These are phyloP conservation scores for Aphelenchoides fujianensis DNA, from an alignment of 1,140 invertebrate genomes.

Conservation along the genomic window DNA sequence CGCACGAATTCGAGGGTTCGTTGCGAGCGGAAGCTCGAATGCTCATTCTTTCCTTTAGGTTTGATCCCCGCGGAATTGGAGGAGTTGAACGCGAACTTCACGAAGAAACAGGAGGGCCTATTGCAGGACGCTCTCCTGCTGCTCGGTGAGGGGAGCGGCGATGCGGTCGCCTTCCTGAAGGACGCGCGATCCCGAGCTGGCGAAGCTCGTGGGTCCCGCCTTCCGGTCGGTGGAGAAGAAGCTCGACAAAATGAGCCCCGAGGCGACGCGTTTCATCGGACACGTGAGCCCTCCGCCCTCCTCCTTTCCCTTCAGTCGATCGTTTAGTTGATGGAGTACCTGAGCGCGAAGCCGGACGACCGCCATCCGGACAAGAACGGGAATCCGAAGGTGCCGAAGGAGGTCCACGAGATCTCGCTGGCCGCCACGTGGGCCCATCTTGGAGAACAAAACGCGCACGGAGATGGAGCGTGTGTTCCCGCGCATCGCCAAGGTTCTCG, in stretches of 20 bases:
- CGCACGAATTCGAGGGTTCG: neutral
- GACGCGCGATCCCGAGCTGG: neutral
- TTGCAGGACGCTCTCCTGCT: neutral
- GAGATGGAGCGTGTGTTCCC: neutral
- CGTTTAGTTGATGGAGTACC: conserved; percentile 6
- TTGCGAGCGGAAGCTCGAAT: neutral
- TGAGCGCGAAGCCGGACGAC: neutral
- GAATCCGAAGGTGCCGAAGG: conserved; percentile 8
- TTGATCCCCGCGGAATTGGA: neutral
- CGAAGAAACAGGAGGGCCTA: neutral
- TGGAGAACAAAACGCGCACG: neutral
- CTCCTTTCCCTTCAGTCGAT: neutral
- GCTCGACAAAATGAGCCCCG: neutral
- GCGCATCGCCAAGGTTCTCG: conserved; percentile 1
- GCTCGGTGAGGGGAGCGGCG: conserved; percentile 5
- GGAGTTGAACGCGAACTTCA: neutral
- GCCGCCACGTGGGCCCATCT: neutral
- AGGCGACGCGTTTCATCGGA: neutral
- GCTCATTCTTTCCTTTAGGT: neutral
- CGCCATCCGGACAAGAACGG: neutral
- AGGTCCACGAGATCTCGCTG: conserved; percentile 11
- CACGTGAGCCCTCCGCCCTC: neutral
- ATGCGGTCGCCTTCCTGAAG: conserved; percentile 2
- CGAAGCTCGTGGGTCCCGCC: neutral
- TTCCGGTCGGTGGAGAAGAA: neutral